Conservation (phyloP, 2,888 invertebrate species). For the Blomia tropicalis region DNA sequence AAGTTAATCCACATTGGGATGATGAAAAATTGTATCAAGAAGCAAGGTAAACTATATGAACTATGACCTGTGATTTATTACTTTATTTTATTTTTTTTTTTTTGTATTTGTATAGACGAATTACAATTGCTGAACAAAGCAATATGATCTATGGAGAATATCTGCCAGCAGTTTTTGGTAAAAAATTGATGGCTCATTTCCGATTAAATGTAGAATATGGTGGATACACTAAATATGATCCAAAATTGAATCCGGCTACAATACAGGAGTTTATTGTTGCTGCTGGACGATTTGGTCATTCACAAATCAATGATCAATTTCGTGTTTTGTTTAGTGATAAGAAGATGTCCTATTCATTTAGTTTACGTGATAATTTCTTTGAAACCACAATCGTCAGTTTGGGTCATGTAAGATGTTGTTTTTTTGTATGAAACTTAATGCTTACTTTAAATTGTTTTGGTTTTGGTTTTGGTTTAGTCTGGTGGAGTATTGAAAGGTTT, state of each 20-base stretch:
- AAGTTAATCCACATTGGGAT: slow-evolving; percentile 56
- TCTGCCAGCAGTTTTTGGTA: slow-evolving; percentile 27
- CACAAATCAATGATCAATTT: slow-evolving; percentile 13
- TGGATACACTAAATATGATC: slow-evolving; percentile 27
- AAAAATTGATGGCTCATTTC: slow-evolving; percentile 25
- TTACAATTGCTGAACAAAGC: slow-evolving; percentile 27
- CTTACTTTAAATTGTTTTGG: not conserved
- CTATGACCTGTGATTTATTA: not conserved
- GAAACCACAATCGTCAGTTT: slow-evolving; percentile 23
- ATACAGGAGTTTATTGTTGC: slow-evolving; percentile 26
- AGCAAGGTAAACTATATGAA: slow-evolving; percentile 34
- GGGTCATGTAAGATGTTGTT: slow-evolving; percentile 22
- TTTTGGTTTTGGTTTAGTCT: slow-evolving; percentile 15
- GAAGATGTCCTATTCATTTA: slow-evolving; percentile 18
- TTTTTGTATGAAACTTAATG: not conserved
- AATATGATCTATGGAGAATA: slow-evolving; percentile 27
- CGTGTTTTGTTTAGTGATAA: not conserved
- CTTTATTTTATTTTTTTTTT: not conserved
- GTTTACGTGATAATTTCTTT: slow-evolving; percentile 22
- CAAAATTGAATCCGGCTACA: slow-evolving; percentile 26
- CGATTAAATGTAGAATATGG: slow-evolving; percentile 14
- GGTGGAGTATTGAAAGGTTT: slow-evolving; percentile 21
- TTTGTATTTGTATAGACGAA: slow-evolving; percentile 28
- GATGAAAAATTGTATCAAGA: slow-evolving; percentile 65
- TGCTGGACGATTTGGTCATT: slow-evolving; percentile 19